phyloP scores from a whole-genome alignment of 1,140 invertebrate species.

The Heliconius hewitsoni region DNA sequence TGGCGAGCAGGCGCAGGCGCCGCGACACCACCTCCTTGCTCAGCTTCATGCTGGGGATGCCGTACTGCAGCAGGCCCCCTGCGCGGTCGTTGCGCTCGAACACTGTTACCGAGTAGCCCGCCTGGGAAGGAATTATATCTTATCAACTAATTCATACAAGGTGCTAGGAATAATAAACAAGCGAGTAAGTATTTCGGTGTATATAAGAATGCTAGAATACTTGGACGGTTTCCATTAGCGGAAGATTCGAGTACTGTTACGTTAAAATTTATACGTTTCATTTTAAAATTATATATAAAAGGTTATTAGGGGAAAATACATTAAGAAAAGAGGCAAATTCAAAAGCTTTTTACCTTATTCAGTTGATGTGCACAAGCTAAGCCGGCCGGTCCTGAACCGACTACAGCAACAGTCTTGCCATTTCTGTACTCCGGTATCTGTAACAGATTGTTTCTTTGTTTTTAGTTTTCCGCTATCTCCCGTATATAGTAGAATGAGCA shows the following conservation, averaged over 20 bases:
- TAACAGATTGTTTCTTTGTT: neutral
- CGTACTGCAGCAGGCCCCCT: slow-evolving; percentile 97
- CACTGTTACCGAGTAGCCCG: slow-evolving; percentile 95
- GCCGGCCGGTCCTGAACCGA: slow-evolving; percentile 97
- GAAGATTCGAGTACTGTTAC: too few species aligned
- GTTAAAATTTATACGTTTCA: too few species aligned
- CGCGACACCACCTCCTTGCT: slow-evolving; percentile 96
- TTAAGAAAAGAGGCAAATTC: neutral
- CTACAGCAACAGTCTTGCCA: slow-evolving; percentile 94
- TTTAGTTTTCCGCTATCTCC: too few species aligned
- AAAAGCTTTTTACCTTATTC: slow-evolving; percentile 87
- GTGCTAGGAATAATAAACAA: too few species aligned
- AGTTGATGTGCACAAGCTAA: slow-evolving; percentile 98
- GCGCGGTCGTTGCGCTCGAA: slow-evolving; percentile 97
- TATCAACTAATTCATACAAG: too few species aligned
- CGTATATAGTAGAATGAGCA: too few species aligned
- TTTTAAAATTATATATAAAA: too few species aligned
- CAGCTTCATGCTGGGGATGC: slow-evolving; percentile 99
- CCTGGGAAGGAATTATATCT: slow-evolving; percentile 66
- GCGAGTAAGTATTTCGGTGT: too few species aligned
- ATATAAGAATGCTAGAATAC: too few species aligned
- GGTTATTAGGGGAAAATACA: neutral
- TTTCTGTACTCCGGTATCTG: slow-evolving; percentile 87
- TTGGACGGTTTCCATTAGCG: too few species aligned
- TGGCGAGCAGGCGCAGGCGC: slow-evolving; percentile 91